phyloP scores from a whole-genome alignment of 2,797 vertebrate genomes.

The Hirundo rustica region DNA sequence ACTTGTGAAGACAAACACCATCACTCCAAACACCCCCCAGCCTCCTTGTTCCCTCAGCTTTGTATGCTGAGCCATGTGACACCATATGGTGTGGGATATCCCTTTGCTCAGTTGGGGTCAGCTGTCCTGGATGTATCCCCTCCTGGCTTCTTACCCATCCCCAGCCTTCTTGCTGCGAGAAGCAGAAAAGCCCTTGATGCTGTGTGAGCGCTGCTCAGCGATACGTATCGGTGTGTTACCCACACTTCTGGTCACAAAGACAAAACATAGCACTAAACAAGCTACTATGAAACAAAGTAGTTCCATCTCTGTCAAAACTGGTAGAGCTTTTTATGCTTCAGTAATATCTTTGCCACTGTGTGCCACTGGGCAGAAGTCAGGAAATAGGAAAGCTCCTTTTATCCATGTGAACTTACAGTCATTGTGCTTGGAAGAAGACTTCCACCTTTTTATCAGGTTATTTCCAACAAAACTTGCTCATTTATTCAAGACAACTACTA shows the following conservation, averaged over 20 bases:
- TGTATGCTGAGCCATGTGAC: neutral
- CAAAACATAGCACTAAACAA: neutral
- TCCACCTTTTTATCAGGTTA: neutral
- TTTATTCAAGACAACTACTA: neutral
- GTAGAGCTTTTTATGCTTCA: neutral
- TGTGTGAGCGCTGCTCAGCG: neutral
- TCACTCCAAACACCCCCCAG: neutral
- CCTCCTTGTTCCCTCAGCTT: neutral
- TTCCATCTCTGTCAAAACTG: neutral
- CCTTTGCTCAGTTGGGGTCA: neutral
- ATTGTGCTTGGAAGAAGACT: neutral
- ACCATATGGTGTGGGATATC: neutral
- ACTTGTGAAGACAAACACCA: neutral
- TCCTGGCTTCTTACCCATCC: neutral
- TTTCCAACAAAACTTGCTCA: neutral
- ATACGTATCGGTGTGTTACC: accelerated
- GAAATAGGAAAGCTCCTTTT: neutral
- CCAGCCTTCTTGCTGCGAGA: neutral
- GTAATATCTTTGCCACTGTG: neutral
- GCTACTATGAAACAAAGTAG: neutral
- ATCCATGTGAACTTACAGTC: neutral
- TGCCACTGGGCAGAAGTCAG: neutral
- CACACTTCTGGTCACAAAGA: neutral
- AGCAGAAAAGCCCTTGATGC: neutral
- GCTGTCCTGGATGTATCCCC: neutral